A percentile compares a stretch with the other conserved stretches of the same genome.
Evolutionary conservation across 2,888 invertebrate species (phyloP).

Genomic region (Chrysodeixis includens): DNA sequence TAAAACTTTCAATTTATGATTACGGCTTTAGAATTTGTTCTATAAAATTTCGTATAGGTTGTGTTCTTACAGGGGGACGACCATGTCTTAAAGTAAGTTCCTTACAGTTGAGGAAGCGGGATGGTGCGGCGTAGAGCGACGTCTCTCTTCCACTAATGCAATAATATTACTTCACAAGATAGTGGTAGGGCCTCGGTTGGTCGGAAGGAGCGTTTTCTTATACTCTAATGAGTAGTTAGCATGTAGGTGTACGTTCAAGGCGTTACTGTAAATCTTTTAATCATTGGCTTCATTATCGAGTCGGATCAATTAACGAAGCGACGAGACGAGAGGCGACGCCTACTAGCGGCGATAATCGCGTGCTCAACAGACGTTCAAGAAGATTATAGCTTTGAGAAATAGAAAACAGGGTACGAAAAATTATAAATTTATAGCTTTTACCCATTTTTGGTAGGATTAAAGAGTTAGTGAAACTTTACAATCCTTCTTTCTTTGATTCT

Average conservation of each 20-base stretch:
- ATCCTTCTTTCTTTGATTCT: no score
- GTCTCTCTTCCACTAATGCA: no score
- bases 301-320: conserved; percentile 42
- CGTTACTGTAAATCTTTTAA: conserved; percentile 51
- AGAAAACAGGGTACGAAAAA: not conserved
- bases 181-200: no score
- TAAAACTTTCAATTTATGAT: conserved; percentile 44
- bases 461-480: no score
- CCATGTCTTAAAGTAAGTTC: no score
- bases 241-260: conserved; percentile 33
- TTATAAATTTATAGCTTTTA: not conserved
- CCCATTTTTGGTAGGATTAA: not conserved
- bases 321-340: conserved; percentile 36
- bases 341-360: conserved; percentile 19
- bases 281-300: conserved; percentile 50
- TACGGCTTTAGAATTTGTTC: conserved; percentile 16
- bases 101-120: no score
- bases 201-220: conserved; percentile 21
- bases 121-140: no score
- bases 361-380: conserved; percentile 17
- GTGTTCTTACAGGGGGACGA: conserved; percentile 22
- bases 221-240: conserved; percentile 31
- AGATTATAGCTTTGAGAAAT: not conserved
- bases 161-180: no score
- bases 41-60: conserved; percentile 1